Conservation (phyloP, 2,797 vertebrate genomes). For the Microhierax caerulescens region DNA sequence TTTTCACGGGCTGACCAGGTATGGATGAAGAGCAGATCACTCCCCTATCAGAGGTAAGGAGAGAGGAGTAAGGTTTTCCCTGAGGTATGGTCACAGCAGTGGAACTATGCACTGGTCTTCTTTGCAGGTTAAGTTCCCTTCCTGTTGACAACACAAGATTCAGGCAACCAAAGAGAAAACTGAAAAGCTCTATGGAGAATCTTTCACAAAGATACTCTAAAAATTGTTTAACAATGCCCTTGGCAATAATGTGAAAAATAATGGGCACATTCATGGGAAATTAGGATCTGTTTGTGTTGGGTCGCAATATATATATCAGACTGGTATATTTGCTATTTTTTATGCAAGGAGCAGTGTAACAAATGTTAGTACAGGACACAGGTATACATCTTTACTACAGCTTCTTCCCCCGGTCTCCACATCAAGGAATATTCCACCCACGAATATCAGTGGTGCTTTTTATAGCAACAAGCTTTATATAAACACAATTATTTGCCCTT, state of each 20-base stretch:
- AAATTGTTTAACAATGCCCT: neutral
- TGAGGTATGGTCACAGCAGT: neutral
- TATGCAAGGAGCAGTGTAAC: neutral
- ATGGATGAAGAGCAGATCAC: neutral
- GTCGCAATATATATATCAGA: neutral
- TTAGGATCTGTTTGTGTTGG: neutral
- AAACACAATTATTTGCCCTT: neutral
- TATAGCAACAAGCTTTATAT: neutral
- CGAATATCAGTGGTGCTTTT: neutral
- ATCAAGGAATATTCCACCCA: neutral
- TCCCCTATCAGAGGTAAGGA: neutral
- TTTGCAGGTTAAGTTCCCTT: neutral
- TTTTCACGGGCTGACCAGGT: neutral
- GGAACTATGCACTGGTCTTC: neutral
- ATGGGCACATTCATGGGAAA: neutral
- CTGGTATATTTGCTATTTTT: neutral
- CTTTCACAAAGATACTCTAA: neutral
- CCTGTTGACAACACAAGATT: neutral
- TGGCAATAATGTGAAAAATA: neutral
- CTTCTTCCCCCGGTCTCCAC: neutral
- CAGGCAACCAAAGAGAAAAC: neutral
- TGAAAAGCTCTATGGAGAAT: neutral
- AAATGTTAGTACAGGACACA: neutral
- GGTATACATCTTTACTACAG: neutral
- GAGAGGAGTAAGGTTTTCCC: accelerated